Evolutionary conservation across 2,113 vertebrate genomes (phyloP), one percentile per base, ranked within the genome.

Genomic region (Muscicapa adusta): DNA sequence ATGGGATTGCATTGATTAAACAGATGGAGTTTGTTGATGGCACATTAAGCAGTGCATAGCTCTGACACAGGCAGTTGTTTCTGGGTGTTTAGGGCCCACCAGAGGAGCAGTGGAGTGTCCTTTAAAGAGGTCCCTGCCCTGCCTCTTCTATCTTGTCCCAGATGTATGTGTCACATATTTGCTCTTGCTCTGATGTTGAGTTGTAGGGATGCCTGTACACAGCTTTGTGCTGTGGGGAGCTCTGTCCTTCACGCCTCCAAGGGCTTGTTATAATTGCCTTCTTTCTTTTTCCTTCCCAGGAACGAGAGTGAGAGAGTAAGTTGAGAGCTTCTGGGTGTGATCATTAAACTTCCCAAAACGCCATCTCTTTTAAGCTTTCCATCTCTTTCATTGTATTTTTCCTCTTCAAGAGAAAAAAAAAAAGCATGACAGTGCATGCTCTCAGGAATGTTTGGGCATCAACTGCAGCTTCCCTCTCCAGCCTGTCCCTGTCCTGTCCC

Each of bases 1-100:
- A 2, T 72, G 88, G 87, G 77, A 88, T 72, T 90, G 67, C 82
- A 33, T 61, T 0, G 0, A 56, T 79, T 57, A 80, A 93, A 83
- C 78, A 95, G 78, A 85, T 90, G 75, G 83, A 66, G 50, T 73
- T 91, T 85, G 34, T 42, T 85, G 65, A 25, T 77, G 67, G 33
- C 10, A 4, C 66, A 45, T 79, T 76, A 91, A 89, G 68, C 62
- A 65, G 34, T 72, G 78, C 34, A 31, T 9, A 40, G 65, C 45
- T 53, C 25, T 93, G 90, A 78, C 50, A 85, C 4, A 7, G 80
- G 33, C 7, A 2, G 78, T 79, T 89, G 50, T 91, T 95, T 93
- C 50, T 90, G 85, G 36, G 51, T 65, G 66, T 57, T 65, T 45
- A 0, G 0, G 60, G 71, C 91, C 53, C 54, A 79, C 33, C 66